These are phyloP conservation scores for Pantherophis alleghaniensis DNA, from an alignment of 2,797 vertebrate species.

Conservation along the genomic window DNA sequence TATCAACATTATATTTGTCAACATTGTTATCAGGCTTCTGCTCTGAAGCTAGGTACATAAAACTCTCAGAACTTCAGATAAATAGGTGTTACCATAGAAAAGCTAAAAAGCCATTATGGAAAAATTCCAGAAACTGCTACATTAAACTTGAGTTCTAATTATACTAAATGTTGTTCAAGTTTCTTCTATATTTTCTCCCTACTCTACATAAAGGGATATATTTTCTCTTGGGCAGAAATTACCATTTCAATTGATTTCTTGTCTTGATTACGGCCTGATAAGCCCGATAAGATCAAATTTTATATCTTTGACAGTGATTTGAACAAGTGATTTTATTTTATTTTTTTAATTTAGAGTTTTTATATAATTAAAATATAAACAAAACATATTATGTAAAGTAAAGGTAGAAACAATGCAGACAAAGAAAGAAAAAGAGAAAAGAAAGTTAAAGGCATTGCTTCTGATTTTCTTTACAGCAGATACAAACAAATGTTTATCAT, in stretches of 20 bases:
- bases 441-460: neutral
- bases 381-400: neutral
- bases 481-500: neutral
- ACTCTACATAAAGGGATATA: neutral
- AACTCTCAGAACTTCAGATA: neutral
- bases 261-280: neutral
- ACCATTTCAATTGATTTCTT: neutral
- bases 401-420: neutral
- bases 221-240: neutral
- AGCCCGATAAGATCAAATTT: neutral
- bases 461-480: neutral
- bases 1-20: constrained; percentile 51
- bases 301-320: neutral
- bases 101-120: neutral
- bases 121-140: neutral
- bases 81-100: neutral
- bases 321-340: constrained; percentile 60
- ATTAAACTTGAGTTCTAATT: neutral
- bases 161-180: neutral
- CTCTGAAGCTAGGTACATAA: neutral
- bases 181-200: neutral
- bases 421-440: neutral
- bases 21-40: constrained; percentile 56
- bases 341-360: neutral
- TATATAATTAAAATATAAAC: neutral